phyloP scores from a whole-genome alignment of 2,888 invertebrate species.

The Eustalomyia histrio region DNA sequence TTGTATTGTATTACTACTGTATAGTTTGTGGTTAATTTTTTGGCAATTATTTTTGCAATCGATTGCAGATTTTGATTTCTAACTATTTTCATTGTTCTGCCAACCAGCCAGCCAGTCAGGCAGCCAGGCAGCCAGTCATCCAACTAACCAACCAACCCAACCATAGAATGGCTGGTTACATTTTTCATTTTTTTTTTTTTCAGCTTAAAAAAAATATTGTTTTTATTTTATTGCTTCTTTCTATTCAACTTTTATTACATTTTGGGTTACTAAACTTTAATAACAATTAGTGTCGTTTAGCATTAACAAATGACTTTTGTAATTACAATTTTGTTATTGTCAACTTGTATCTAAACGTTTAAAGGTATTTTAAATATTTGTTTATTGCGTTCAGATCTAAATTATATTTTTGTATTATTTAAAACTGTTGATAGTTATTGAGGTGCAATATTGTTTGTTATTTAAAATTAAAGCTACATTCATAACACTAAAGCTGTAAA shows the following conservation, averaged over 20 bases:
- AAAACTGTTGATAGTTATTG: no score
- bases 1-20: not conserved
- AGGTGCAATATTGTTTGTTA: no score
- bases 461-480: no score
- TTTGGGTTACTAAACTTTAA: constrained; percentile 53
- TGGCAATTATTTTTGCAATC: constrained; percentile 62
- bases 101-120: constrained; percentile 5
- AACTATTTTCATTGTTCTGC: constrained; percentile 51
- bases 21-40: constrained; percentile 32
- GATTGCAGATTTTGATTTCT: constrained; percentile 53
- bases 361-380: no score
- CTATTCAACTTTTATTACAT: constrained; percentile 50
- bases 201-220: constrained; percentile 25
- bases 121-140: no score
- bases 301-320: constrained; percentile 62
- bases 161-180: constrained; percentile 46
- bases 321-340: constrained; percentile 49
- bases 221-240: constrained; percentile 14
- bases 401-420: no score
- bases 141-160: constrained; percentile 28
- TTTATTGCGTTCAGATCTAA: no score
- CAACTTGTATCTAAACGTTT: not conserved
- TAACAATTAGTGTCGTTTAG: constrained; percentile 61
- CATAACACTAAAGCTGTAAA: no score
- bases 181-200: constrained; percentile 1